Evolutionary conservation across 2,888 invertebrate genomes (phyloP).

Genomic region (Hemithea aestivaria): DNA sequence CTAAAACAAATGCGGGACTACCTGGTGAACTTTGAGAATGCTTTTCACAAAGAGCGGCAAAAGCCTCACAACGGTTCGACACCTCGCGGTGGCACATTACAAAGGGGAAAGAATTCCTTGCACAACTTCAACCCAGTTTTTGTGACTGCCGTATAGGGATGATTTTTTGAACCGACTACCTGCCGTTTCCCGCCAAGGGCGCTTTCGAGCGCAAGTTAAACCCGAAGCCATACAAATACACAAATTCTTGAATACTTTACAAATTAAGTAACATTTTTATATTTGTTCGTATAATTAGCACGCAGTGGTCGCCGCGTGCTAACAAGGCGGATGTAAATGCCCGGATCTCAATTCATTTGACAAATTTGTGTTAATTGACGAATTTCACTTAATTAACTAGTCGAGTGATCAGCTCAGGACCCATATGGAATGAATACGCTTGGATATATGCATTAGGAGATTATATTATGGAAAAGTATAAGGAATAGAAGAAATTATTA

Average conservation of each 20-base stretch:
- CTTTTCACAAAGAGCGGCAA: constrained; percentile 12
- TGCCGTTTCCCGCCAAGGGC: constrained; percentile 27
- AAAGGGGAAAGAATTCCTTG: constrained; percentile 41
- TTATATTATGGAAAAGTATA: no score
- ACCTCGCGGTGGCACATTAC: constrained; percentile 22
- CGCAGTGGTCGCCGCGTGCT: no score
- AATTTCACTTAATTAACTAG: constrained; percentile 35
- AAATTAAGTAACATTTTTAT: no score
- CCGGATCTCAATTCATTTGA: constrained; percentile 33
- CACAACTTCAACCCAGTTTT: constrained; percentile 43
- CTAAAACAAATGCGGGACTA: no score
- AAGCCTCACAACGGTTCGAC: constrained; percentile 26
- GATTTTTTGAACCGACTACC: constrained; percentile 45
- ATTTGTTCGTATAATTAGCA: no score
- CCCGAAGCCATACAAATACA: no score
- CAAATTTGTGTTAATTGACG: constrained; percentile 34
- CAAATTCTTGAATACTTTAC: no score
- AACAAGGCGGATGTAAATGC: constrained; percentile 34
- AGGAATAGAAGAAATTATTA: no score
- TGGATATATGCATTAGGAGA: no score
- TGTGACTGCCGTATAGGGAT: constrained; percentile 29
- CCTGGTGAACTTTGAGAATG: constrained; percentile 6
- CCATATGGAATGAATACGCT: not conserved
- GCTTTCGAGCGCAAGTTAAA: no score
- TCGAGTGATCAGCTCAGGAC: not conserved